Evolutionary conservation across 1,140 invertebrate genomes (phyloP).

Genomic region (Colletes gigas): DNA sequence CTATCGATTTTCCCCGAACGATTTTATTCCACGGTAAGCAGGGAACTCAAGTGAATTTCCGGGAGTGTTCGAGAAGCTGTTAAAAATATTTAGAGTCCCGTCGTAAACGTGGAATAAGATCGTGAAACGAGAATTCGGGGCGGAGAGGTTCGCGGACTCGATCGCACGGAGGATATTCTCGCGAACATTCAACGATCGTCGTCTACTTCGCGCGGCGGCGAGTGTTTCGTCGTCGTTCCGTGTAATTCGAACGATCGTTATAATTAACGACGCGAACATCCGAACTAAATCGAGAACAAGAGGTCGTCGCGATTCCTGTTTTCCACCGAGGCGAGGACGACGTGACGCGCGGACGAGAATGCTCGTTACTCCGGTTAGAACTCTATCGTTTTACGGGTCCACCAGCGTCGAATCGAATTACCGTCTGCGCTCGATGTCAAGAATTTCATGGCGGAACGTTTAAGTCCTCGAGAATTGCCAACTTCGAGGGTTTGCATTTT

Average conservation of each 20-base stretch:
- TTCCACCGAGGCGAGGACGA: neutral
- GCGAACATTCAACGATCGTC: neutral
- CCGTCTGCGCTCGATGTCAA: too few relatives aligned
- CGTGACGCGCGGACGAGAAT: constrained; percentile 5
- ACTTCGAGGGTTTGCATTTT: too few relatives aligned
- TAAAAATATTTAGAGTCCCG: constrained; percentile 21
- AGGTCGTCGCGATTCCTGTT: neutral
- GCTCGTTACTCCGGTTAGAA: constrained; percentile 14
- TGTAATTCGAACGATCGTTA: constrained; percentile 23
- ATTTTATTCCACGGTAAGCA: neutral
- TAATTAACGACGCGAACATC: constrained; percentile 29
- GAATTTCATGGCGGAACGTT: too few relatives aligned
- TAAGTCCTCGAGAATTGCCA: too few relatives aligned
- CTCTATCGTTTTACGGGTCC: too few relatives aligned
- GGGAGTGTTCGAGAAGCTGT: neutral
- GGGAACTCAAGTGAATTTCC: neutral
- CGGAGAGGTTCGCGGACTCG: too few relatives aligned
- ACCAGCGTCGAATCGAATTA: too few relatives aligned
- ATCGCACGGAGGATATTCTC: neutral
- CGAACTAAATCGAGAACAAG: neutral
- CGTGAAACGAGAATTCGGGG: neutral
- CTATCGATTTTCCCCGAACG: neutral
- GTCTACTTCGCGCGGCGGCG: neutral
- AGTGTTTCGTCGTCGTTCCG: neutral
- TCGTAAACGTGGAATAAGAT: constrained; percentile 4